Percentiles rank a stretch among this genome's conserved stretches.
Evolutionary conservation across 2,888 invertebrate species (phyloP).

Genomic region (Parascotia fuliginaria): DNA sequence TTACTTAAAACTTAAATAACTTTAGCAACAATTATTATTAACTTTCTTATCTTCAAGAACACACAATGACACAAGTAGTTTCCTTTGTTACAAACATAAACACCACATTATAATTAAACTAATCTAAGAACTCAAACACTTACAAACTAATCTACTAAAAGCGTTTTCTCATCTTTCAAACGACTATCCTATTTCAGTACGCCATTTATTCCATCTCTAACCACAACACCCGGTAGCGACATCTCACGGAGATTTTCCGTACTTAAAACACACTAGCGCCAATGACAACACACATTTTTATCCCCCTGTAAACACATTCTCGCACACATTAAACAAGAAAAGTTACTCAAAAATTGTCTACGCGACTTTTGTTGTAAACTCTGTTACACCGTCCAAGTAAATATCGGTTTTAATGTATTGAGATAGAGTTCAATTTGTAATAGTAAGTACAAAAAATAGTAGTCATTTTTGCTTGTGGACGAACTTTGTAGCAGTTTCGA

Average conservation of each 20-base stretch:
- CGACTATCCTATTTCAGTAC: constrained; percentile 49
- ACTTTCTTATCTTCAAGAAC: not conserved
- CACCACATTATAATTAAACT: constrained; percentile 38
- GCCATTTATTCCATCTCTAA: constrained; percentile 47
- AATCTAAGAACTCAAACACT: constrained; percentile 38
- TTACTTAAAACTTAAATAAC: too few relatives aligned
- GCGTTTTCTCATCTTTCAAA: constrained; percentile 65
- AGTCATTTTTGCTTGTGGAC: constrained; percentile 44
- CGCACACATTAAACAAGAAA: constrained; percentile 64
- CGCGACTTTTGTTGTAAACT: constrained; percentile 41
- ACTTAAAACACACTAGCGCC: constrained; percentile 76
- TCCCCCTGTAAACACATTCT: constrained; percentile 52
- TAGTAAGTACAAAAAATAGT: constrained; percentile 14
- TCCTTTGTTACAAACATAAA: not conserved
- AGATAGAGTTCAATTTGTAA: constrained; percentile 27
- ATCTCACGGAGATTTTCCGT: constrained; percentile 59
- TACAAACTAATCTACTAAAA: constrained; percentile 59
- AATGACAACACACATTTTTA: constrained; percentile 62
- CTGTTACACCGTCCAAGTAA: constrained; percentile 13
- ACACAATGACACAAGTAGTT: not conserved
- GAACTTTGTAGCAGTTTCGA: constrained; percentile 27
- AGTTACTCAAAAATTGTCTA: constrained; percentile 66
- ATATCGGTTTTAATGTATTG: constrained; percentile 3
- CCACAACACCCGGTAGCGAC: constrained; percentile 64
- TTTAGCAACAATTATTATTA: too few relatives aligned